Percentiles rank a stretch among this genome's conserved stretches.
phyloP scores from a whole-genome alignment of 2,888 invertebrate species.

The Dryadula phaetusa region DNA sequence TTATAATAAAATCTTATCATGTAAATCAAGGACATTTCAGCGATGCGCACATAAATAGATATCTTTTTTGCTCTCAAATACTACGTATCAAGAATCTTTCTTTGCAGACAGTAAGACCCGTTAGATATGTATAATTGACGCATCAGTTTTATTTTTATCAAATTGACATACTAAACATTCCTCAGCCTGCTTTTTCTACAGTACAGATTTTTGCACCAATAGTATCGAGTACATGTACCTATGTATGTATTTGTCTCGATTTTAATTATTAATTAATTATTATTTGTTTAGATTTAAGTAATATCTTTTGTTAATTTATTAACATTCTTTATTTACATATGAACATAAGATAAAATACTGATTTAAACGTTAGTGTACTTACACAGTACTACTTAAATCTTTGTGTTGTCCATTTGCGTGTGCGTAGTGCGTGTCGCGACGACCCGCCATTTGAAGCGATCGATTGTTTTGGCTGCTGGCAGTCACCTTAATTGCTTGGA shows the following conservation, averaged over 20 bases:
- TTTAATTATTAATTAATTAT: too few species aligned
- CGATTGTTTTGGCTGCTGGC: conserved; percentile 82
- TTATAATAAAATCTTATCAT: conserved; percentile 68
- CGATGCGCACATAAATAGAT: conserved; percentile 55
- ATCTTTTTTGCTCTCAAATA: conserved; percentile 43
- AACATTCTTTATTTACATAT: background rate
- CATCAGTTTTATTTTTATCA: conserved; percentile 40
- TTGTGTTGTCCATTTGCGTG: conserved; percentile 43
- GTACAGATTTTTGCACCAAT: conserved; percentile 4
- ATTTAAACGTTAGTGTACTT: background rate
- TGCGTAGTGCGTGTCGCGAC: conserved; percentile 58
- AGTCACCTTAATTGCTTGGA: conserved; percentile 81
- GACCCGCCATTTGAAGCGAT: conserved; percentile 77
- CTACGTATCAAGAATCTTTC: conserved; percentile 30
- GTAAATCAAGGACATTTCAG: conserved; percentile 68
- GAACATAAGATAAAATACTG: background rate
- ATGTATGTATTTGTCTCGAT: background rate
- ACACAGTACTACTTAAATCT: conserved; percentile 25
- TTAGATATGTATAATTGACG: conserved; percentile 30
- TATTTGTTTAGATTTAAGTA: background rate
- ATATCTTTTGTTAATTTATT: background rate
- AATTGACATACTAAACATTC: conserved; percentile 27
- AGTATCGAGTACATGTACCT: background rate
- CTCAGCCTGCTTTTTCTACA: conserved; percentile 9
- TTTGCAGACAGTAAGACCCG: conserved; percentile 31